phyloP scores from a whole-genome alignment of 2,888 invertebrate genomes.

The Portevinia maculata region DNA sequence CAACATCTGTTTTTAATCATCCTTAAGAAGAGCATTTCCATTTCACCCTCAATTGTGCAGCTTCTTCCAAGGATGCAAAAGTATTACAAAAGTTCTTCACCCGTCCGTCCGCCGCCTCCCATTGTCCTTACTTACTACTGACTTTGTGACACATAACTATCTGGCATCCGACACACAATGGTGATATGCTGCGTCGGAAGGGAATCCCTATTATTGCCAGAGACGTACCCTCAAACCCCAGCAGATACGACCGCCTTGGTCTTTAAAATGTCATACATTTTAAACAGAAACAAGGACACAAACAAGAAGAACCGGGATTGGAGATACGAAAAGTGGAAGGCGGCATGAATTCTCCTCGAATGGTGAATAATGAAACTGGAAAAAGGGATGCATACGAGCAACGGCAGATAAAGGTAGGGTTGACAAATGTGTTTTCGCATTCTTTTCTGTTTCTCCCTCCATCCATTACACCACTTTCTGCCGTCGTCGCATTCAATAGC shows the following conservation, averaged over 20 bases:
- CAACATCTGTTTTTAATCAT: constrained; percentile 73
- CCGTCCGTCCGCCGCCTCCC: constrained; percentile 28
- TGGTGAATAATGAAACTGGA: background rate
- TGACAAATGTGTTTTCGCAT: constrained; percentile 74
- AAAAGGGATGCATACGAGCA: constrained; percentile 33
- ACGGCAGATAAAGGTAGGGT: constrained; percentile 71
- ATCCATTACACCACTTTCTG: background rate
- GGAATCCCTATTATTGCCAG: constrained; percentile 42
- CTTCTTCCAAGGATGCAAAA: constrained; percentile 43
- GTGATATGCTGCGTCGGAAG: constrained; percentile 52
- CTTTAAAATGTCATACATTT: constrained; percentile 69
- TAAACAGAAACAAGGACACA: constrained; percentile 69
- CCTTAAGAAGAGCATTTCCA: constrained; percentile 51
- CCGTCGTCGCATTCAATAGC: background rate
- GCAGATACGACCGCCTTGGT: constrained; percentile 21
- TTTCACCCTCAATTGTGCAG: constrained; percentile 21
- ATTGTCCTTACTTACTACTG: constrained; percentile 77
- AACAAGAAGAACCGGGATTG: constrained; percentile 39
- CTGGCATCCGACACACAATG: constrained; percentile 70
- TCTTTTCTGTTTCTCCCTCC: constrained; percentile 48
- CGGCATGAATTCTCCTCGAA: background rate
- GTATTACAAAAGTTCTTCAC: constrained; percentile 10
- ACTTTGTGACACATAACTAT: constrained; percentile 82
- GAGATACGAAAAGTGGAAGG: background rate
- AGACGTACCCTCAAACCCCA: constrained; percentile 6